Percentiles rank a stretch among this genome's conserved stretches.
phyloP scores from a whole-genome alignment of 30 jellyfish, hydroid and myxozoan genomes.

The Clytia hemisphaerica region DNA sequence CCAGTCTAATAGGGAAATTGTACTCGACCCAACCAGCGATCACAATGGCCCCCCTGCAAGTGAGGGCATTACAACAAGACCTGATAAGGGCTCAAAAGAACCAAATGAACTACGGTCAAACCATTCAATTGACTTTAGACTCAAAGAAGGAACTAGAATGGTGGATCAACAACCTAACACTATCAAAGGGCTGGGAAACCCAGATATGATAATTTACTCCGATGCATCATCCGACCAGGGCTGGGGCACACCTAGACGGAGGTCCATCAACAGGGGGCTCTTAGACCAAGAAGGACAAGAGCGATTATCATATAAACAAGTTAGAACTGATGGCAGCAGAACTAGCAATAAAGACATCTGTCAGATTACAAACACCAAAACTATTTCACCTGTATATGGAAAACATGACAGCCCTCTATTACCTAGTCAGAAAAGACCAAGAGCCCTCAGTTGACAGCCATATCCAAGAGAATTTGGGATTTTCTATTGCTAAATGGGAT shows the following conservation, averaged over 20 bases:
- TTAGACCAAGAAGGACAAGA: background rate
- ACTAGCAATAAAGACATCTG: conserved; percentile 27
- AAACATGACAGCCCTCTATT: conserved; percentile 14
- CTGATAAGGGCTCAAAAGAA: no score
- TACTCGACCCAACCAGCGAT: conserved; percentile 36
- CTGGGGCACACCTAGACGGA: background rate
- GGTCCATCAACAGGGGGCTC: conserved; percentile 27
- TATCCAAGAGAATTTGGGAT: conserved; percentile 27
- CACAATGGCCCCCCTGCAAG: conserved; percentile 28
- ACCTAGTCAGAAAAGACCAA: conserved; percentile 24
- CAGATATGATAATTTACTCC: background rate
- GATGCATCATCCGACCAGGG: conserved; percentile 4
- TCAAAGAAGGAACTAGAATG: background rate
- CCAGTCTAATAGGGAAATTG: background rate
- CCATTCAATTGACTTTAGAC: background rate
- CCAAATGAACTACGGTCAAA: background rate
- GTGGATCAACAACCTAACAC: background rate
- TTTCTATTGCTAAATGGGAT: conserved; percentile 8
- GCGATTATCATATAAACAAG: conserved; percentile 7
- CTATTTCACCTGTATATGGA: conserved; percentile 15
- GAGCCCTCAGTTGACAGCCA: background rate
- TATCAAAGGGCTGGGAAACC: conserved; percentile 1
- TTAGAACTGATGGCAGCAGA: conserved; percentile 30
- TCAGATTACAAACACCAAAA: background rate
- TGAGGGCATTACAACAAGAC: background rate